Evolutionary conservation across 1,140 invertebrate genomes (phyloP).

Genomic region (Trachelipus rathkii): DNA sequence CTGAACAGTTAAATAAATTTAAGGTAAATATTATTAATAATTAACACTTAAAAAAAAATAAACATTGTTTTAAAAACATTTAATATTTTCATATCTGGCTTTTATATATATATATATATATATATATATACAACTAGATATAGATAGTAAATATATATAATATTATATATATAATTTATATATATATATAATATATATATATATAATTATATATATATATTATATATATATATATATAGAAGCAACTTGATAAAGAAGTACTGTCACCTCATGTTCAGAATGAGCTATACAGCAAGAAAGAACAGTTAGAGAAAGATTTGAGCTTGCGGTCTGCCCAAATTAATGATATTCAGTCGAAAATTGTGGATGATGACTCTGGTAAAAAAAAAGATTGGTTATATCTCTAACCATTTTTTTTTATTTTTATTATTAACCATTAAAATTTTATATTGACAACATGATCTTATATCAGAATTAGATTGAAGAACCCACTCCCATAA

Average conservation of each 20-base stretch:
- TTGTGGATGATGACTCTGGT: conserved; percentile 19
- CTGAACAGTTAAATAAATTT: conserved; percentile 8
- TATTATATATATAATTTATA: too few species aligned
- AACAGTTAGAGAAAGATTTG: conserved; percentile 20
- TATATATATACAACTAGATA: too few species aligned
- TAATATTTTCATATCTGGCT: too few species aligned
- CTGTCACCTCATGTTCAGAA: background rate
- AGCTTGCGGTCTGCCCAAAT: conserved; percentile 25
- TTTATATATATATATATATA: too few species aligned
- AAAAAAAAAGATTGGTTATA: background rate
- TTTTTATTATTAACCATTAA: too few species aligned
- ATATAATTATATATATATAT: background rate
- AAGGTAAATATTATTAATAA: background rate
- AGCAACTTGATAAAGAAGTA: background rate
- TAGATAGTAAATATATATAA: too few species aligned
- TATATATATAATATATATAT: background rate
- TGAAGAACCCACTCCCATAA: too few species aligned
- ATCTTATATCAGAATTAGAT: too few species aligned
- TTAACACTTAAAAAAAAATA: too few species aligned
- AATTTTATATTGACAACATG: too few species aligned
- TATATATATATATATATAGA: background rate
- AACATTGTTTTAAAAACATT: too few species aligned
- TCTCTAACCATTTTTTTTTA: too few species aligned
- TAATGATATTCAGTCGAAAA: conserved; percentile 26
- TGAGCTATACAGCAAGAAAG: conserved; percentile 7